Percentiles rank a stretch among this genome's conserved stretches.
Conservation (phyloP, 2,888 invertebrate genomes). For the Ochropleura leucogaster region DNA sequence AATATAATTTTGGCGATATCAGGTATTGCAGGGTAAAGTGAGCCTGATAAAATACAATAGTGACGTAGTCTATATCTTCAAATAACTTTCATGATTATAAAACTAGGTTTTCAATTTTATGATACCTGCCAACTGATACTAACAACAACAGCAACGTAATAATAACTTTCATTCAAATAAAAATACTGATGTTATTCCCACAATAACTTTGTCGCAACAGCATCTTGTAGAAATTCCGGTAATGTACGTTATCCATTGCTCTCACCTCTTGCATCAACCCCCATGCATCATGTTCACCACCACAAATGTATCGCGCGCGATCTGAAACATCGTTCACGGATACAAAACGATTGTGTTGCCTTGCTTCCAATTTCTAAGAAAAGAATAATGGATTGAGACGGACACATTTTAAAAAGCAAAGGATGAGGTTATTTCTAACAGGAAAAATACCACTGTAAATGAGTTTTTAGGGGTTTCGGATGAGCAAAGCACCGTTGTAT, state of each 20-base stretch:
- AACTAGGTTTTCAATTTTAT: too few relatives aligned
- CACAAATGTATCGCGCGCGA: slow-evolving; percentile 12
- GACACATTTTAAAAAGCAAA: not conserved
- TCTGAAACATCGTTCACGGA: slow-evolving; percentile 28
- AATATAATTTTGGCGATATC: too few relatives aligned
- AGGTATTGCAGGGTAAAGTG: too few relatives aligned
- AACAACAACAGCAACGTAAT: too few relatives aligned
- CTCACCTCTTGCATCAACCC: not conserved
- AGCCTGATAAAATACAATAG: too few relatives aligned
- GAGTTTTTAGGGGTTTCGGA: too few relatives aligned
- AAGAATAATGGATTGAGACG: slow-evolving; percentile 23
- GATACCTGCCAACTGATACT: too few relatives aligned
- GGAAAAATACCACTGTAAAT: not conserved
- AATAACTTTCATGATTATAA: too few relatives aligned
- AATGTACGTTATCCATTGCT: slow-evolving; percentile 21
- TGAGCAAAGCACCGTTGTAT: too few relatives aligned
- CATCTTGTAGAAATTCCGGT: not conserved
- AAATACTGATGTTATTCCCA: not conserved
- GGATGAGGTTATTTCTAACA: not conserved
- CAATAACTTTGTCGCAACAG: not conserved
- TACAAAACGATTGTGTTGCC: slow-evolving; percentile 14
- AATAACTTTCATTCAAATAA: not conserved
- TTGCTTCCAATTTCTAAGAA: slow-evolving; percentile 33
- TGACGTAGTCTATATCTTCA: too few relatives aligned
- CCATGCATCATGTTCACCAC: slow-evolving; percentile 15